Conservation (phyloP, 1,140 invertebrate species). For the Nephila pilipes region DNA sequence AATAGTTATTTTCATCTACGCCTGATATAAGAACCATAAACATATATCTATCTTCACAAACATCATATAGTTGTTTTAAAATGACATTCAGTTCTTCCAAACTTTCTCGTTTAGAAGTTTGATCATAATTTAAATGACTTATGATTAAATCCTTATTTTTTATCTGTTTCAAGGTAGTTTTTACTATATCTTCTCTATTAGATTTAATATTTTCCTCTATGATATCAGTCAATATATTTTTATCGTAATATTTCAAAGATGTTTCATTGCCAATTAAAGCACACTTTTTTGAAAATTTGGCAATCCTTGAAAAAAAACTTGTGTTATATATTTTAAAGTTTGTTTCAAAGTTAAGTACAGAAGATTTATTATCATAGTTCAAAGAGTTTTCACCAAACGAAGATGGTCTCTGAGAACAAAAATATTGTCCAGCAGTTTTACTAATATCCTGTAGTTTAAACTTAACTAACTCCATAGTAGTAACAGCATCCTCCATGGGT, state of each 20-base stretch:
- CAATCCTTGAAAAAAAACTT: slow-evolving; percentile 20
- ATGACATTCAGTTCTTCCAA: slow-evolving; percentile 40
- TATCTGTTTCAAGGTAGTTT: slow-evolving; percentile 65
- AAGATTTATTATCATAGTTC: not conserved
- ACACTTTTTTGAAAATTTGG: slow-evolving; percentile 27
- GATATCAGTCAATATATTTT: not conserved
- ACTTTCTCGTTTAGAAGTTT: not conserved
- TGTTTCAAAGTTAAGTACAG: not conserved
- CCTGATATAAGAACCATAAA: slow-evolving; percentile 41
- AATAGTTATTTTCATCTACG: not conserved
- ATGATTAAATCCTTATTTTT: slow-evolving; percentile 77
- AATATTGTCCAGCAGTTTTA: slow-evolving; percentile 77
- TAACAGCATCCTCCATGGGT: slow-evolving; percentile 91
- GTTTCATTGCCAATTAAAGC: slow-evolving; percentile 72
- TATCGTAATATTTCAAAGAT: slow-evolving; percentile 63
- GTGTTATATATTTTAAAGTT: not conserved
- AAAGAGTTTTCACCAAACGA: not conserved
- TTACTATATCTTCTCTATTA: slow-evolving; percentile 73
- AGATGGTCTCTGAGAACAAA: not conserved
- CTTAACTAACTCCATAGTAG: slow-evolving; percentile 92
- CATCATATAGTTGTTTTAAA: slow-evolving; percentile 19
- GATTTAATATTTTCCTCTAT: not conserved
- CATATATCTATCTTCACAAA: slow-evolving; percentile 33
- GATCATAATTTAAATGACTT: slow-evolving; percentile 76
- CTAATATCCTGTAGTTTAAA: slow-evolving; percentile 89